Evolutionary conservation across 2,113 vertebrate genomes (phyloP).

Genomic region (Oncorhynchus tshawytscha): DNA sequence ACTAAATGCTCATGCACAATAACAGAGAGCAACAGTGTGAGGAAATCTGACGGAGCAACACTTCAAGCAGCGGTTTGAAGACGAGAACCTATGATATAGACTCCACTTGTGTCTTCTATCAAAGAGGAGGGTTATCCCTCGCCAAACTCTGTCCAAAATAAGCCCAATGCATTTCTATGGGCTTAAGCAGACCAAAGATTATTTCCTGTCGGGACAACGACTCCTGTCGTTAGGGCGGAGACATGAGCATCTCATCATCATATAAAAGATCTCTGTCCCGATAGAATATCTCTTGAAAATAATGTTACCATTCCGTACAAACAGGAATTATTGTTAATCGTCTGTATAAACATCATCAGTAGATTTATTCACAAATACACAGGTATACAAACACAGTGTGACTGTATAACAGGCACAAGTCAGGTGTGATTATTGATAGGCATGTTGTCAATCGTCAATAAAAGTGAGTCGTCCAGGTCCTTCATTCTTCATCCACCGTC

Average conservation of each 20-base stretch:
- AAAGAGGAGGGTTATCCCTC: too few species aligned
- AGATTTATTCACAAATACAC: not conserved
- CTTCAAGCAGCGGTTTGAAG: not conserved
- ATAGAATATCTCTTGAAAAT: constrained; percentile 4
- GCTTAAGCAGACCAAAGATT: too few species aligned
- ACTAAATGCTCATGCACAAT: too few species aligned
- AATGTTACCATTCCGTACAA: not conserved
- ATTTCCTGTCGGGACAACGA: too few species aligned
- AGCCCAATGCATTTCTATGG: too few species aligned
- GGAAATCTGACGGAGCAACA: not conserved
- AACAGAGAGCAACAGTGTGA: too few species aligned
- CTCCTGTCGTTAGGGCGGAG: too few species aligned
- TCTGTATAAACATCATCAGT: not conserved
- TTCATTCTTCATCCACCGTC: constrained; percentile 96
- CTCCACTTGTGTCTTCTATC: constrained; percentile 23
- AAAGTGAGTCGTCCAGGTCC: constrained; percentile 92
- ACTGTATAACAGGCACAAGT: not conserved
- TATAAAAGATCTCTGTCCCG: too few species aligned
- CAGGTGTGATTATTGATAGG: not conserved
- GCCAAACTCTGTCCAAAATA: too few species aligned
- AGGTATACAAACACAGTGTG: not conserved
- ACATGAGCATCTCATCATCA: too few species aligned
- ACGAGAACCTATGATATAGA: constrained; percentile 19
- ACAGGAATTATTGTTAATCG: not conserved
- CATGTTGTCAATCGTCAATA: constrained; percentile 82